A percentile compares a stretch with the other conserved stretches of the same genome.
These are phyloP conservation scores for Mesochorus sp. DNA, from an alignment of 2,888 invertebrate genomes.

Conservation along the genomic window DNA sequence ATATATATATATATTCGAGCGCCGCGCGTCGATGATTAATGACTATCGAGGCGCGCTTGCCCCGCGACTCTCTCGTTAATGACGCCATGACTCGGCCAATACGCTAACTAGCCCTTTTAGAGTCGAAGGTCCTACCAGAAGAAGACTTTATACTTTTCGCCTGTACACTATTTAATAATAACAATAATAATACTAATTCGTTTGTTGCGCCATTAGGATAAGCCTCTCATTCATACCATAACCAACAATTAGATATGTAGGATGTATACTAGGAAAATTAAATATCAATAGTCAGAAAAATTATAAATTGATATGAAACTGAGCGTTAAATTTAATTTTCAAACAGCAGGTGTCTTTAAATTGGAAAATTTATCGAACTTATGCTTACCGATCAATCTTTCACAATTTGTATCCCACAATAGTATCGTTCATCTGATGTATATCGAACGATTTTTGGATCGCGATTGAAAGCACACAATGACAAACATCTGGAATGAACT, in stretches of 20 bases:
- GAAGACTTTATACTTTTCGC: conserved; percentile 51
- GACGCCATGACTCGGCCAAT: conserved; percentile 80
- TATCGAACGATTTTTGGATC: not conserved
- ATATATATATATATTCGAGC: conserved; percentile 42
- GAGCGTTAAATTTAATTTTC: not conserved
- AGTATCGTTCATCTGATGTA: not conserved
- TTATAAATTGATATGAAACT: not conserved
- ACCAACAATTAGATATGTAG: conserved; percentile 19
- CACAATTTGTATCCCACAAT: not conserved
- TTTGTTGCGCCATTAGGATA: conserved; percentile 2
- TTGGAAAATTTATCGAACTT: not conserved
- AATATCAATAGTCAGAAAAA: not conserved
- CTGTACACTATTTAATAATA: not conserved
- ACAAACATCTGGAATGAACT: not conserved
- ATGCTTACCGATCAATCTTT: conserved; percentile 25
- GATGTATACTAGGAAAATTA: not conserved
- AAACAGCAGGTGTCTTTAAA: not conserved
- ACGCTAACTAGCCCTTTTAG: conserved; percentile 78
- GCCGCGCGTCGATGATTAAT: conserved; percentile 78
- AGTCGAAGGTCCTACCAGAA: conserved; percentile 48
- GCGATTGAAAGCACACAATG: not conserved
- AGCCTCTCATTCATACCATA: not conserved
- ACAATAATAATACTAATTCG: conserved; percentile 12
- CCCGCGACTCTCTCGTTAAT: conserved; percentile 74
- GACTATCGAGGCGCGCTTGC: conserved; percentile 72